These are phyloP conservation scores for Carabus problematicus DNA, from an alignment of 2,888 invertebrate genomes.

Conservation along the genomic window DNA sequence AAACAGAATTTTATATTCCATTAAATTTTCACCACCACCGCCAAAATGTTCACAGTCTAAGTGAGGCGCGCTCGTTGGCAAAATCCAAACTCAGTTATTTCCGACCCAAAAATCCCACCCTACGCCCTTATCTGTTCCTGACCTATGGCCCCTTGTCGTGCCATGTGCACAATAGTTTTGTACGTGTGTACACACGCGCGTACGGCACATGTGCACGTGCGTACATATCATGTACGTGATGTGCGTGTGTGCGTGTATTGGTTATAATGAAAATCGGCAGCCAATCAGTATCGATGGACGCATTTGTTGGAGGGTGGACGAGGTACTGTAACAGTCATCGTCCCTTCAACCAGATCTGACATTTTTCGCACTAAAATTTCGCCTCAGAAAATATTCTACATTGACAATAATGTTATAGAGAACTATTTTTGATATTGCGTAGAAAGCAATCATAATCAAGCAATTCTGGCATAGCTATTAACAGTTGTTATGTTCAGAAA, in stretches of 20 bases:
- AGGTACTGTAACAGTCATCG: slow-evolving; percentile 3
- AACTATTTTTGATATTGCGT: too few species aligned
- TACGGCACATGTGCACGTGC: background rate
- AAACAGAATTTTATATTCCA: slow-evolving; percentile 18
- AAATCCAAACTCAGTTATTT: slow-evolving; percentile 8
- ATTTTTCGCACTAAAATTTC: too few species aligned
- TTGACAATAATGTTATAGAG: too few species aligned
- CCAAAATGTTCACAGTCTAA: slow-evolving; percentile 51
- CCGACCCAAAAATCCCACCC: slow-evolving; percentile 2
- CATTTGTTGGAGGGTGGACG: slow-evolving; percentile 6
- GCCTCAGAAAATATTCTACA: too few species aligned
- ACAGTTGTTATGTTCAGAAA: too few species aligned
- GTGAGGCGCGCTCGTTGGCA: slow-evolving; percentile 38
- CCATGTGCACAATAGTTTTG: too few species aligned
- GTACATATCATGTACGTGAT: slow-evolving; percentile 2
- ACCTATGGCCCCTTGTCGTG: slow-evolving; percentile 9
- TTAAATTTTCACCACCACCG: background rate
- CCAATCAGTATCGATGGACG: slow-evolving; percentile 48
- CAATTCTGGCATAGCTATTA: too few species aligned
- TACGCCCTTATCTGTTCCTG: slow-evolving; percentile 3
- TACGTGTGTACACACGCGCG: slow-evolving; percentile 1
- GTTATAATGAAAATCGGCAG: slow-evolving; percentile 55
- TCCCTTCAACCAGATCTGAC: background rate
- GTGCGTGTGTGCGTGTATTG: slow-evolving; percentile 52
- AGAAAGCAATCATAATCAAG: too few species aligned